phyloP scores from a whole-genome alignment of 30 jellyfish, hydroid and myxozoan species.

The Hydractinia echinata region DNA sequence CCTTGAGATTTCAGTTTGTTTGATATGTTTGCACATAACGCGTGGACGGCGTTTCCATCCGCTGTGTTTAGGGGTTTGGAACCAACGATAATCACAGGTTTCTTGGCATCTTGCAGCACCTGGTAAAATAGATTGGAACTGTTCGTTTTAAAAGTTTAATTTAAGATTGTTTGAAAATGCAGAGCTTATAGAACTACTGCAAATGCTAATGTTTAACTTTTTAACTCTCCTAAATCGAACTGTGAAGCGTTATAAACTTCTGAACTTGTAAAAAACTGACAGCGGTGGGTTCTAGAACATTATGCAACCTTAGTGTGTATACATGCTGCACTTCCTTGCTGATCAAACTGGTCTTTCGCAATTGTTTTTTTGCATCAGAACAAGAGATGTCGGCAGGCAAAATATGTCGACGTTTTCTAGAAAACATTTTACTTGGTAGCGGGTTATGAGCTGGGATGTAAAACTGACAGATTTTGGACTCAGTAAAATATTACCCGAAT shows the following conservation, averaged over 20 bases:
- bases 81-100: slow-evolving; percentile 90
- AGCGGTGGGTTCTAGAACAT: no score
- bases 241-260: no score
- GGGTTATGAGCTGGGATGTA: slow-evolving; percentile 93
- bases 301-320: no score
- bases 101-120: slow-evolving; percentile 81
- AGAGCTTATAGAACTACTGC: no score
- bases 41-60: slow-evolving; percentile 70
- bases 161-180: no score
- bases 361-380: no score
- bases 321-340: no score
- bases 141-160: neutral
- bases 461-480: slow-evolving; percentile 96
- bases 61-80: slow-evolving; percentile 63
- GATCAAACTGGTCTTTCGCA: no score
- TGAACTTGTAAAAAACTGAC: no score
- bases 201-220: no score
- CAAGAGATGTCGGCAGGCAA: no score
- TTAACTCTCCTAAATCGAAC: no score
- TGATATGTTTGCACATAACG: slow-evolving; percentile 69
- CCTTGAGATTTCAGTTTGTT: slow-evolving; percentile 65
- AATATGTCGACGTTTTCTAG: slow-evolving; percentile 22
- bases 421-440: slow-evolving; percentile 83
- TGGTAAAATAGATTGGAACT: neutral
- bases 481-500: slow-evolving; percentile 96